Evolutionary conservation across 2,797 vertebrate genomes (phyloP).

Genomic region (Semaprochilodus insignis): DNA sequence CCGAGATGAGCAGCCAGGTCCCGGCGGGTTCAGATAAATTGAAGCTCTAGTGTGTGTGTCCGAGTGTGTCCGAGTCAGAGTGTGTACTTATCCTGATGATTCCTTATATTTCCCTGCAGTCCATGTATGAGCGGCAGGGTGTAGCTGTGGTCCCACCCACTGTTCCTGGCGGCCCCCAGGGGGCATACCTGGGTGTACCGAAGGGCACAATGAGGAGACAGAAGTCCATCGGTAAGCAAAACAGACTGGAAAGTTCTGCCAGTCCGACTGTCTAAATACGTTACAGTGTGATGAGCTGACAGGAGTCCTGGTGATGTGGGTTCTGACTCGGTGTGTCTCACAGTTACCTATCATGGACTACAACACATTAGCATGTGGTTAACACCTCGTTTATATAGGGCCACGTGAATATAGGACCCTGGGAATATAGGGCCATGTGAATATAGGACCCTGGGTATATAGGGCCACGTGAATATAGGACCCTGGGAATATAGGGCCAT

Average conservation of each 20-base stretch:
- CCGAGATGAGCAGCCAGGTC: too few species aligned
- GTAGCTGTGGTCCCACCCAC: constrained; percentile 94
- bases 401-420: too few species aligned
- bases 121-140: constrained; percentile 93
- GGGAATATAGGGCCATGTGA: too few species aligned
- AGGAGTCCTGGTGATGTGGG: too few species aligned
- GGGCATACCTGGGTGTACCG: constrained; percentile 89
- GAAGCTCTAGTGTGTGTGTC: background rate
- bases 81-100: background rate
- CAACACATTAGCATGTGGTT: too few species aligned
- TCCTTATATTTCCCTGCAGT: constrained; percentile 74
- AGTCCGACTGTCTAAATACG: background rate
- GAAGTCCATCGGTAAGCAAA: constrained; percentile 93
- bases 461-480: too few species aligned
- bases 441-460: too few species aligned
- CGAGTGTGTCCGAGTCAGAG: background rate
- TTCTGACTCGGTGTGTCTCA: too few species aligned
- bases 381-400: too few species aligned
- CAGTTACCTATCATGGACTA: background rate
- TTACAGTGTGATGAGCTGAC: background rate
- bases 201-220: constrained; percentile 95
- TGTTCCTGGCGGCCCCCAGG: constrained; percentile 87
- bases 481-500: too few species aligned
- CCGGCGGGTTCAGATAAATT: background rate
- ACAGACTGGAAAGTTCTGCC: background rate